These are phyloP conservation scores for Poecilia wingei DNA, from an alignment of 2,797 vertebrate genomes.

Conservation along the genomic window DNA sequence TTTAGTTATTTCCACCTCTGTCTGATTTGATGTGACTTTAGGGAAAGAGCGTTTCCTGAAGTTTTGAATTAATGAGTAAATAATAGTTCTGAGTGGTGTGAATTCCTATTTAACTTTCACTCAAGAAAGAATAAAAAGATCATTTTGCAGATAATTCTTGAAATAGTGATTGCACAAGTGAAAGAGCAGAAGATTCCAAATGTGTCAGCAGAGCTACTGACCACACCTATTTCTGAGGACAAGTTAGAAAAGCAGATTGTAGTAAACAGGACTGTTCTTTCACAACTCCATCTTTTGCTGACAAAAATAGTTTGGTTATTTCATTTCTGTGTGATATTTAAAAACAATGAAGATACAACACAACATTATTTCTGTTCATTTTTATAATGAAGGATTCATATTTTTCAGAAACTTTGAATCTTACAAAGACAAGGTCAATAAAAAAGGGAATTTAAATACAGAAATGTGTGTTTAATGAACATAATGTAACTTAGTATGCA, in stretches of 20 bases:
- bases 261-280: background rate
- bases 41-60: background rate
- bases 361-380: background rate
- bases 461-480: no score
- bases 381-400: background rate
- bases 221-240: background rate
- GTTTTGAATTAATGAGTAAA: background rate
- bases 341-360: background rate
- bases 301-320: background rate
- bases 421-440: background rate
- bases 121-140: background rate
- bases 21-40: background rate
- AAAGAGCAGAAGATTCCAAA: background rate
- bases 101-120: background rate
- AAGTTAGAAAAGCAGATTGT: background rate
- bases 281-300: background rate
- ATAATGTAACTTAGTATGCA: background rate
- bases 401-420: background rate
- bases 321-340: background rate
- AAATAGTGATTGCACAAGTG: conserved; percentile 2
- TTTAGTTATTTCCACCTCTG: background rate
- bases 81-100: background rate
- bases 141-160: background rate
- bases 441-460: background rate
- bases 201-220: conserved; percentile 7